Evolutionary conservation across 2,888 invertebrate genomes (phyloP), one percentile per base, ranked within the genome.

Genomic region (Eremobia ochroleuca): DNA sequence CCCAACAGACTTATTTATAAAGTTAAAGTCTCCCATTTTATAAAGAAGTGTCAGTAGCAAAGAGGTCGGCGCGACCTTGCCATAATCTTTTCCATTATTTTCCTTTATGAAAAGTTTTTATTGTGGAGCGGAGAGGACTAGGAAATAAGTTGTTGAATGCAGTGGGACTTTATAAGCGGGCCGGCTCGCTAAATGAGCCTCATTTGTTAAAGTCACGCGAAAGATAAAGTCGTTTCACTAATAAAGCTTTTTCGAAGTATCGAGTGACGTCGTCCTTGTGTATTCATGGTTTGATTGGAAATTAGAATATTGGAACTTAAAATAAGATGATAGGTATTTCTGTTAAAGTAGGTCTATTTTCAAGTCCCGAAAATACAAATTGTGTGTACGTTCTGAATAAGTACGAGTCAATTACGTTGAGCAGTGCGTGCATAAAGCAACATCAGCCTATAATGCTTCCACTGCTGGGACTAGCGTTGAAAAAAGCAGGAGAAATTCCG

Each of bases 181-280:
- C 67, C 81, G 84, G 87, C 83, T 85, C 88, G 79, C 86, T 88
- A 93, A 95, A 95, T 95, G 94, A 94, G 94, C 93, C 94, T 94
- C 93, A 95, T 95, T 95, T 95, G 93, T 92, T 91, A 93, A 93
- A 95, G 94, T 94, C 94, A 92, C 93, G 91, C 71, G 65, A 90
- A 90, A 91, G 91, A 92, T 91, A 90, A 89, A 91, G 89, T 91
- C 89, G 86, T 88, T 81, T 81, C 87, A 89, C 91, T 91, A 91
- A 92, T 93, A 91, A 79, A 86, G 86, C 82, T 89, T 86, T 90
- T 90, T 91, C 91, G 85, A 90, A 92, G 89, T 87, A 89, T 88
- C 83, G 81, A 76, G 73, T 85, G 61, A 76, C 46, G 55, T 71
- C 34, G 69, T 69, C 37, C 40, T 31, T 11, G 52, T 69, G 46